Evolutionary conservation across 1,140 invertebrate genomes (phyloP).

Genomic region (Agraylea sexmaculata): DNA sequence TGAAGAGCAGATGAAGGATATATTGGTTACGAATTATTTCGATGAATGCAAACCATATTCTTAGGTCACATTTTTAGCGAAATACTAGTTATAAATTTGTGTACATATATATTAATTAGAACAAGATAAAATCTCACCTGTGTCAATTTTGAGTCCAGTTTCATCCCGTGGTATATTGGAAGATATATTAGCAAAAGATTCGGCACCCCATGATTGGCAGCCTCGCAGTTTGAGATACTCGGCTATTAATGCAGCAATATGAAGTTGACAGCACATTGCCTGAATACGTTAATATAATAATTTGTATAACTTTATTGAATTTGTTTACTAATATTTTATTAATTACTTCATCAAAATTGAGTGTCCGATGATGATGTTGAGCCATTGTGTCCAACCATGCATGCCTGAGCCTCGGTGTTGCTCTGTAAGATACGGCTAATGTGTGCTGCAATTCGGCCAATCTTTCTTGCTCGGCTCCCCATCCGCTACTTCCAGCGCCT

Average conservation of each 20-base stretch:
- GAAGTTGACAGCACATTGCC: slow-evolving; percentile 79
- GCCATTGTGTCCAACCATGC: slow-evolving; percentile 93
- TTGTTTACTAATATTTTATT: background rate
- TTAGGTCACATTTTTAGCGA: slow-evolving; percentile 1
- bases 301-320: background rate
- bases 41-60: slow-evolving; percentile 31
- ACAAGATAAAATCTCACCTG: slow-evolving; percentile 38
- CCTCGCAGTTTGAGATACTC: slow-evolving; percentile 79
- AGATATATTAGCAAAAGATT: slow-evolving; percentile 70
- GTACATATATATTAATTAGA: background rate
- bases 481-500: slow-evolving; percentile 50
- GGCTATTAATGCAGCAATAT: slow-evolving; percentile 84
- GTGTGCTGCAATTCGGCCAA: slow-evolving; percentile 86
- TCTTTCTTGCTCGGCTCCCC: slow-evolving; percentile 73
- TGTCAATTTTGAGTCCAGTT: slow-evolving; percentile 67
- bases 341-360: slow-evolving; percentile 65
- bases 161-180: slow-evolving; percentile 79
- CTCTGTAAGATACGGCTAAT: slow-evolving; percentile 87
- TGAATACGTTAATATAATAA: slow-evolving; percentile 25
- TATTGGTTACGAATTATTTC: slow-evolving; percentile 31
- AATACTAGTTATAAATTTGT: background rate
- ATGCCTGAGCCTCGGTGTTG: slow-evolving; percentile 81
- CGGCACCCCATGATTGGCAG: slow-evolving; percentile 62
- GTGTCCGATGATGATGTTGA: slow-evolving; percentile 65
- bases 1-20: slow-evolving; percentile 31